Percentiles rank a stretch among this genome's conserved stretches.
phyloP scores from a whole-genome alignment of 2,888 invertebrate species.

The Zonitis immaculata region DNA sequence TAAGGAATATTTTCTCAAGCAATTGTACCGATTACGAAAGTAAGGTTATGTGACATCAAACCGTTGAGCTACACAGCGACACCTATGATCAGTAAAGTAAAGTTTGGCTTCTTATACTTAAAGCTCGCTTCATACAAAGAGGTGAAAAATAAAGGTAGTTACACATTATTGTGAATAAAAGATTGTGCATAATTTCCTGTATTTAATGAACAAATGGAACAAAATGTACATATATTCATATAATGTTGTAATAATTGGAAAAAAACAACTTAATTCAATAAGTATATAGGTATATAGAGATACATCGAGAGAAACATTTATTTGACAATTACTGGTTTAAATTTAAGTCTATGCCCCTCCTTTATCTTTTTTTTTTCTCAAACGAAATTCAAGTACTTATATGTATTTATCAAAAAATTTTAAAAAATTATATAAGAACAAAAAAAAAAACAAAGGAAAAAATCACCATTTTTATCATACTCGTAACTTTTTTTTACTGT shows the following conservation, averaged over 20 bases:
- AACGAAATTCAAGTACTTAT: constrained; percentile 6
- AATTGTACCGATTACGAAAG: too few relatives aligned
- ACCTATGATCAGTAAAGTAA: too few relatives aligned
- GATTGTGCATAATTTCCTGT: too few relatives aligned
- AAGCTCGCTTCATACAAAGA: too few relatives aligned
- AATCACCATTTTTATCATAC: neutral
- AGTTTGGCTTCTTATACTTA: too few relatives aligned
- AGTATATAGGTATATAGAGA: constrained; percentile 16
- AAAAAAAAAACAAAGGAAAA: neutral
- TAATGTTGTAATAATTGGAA: neutral
- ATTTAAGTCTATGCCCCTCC: constrained; percentile 49
- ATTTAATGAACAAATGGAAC: constrained; percentile 21
- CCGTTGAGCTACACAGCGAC: too few relatives aligned
- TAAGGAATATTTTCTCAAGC: too few relatives aligned
- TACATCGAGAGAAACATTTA: constrained; percentile 22
- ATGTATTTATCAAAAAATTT: constrained; percentile 9
- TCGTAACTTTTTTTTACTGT: neutral
- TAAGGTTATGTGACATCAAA: too few relatives aligned
- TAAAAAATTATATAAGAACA: neutral
- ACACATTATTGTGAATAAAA: too few relatives aligned
- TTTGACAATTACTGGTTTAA: constrained; percentile 16
- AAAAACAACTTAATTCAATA: constrained; percentile 12
- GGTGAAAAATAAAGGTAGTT: too few relatives aligned
- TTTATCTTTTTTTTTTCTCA: constrained; percentile 26
- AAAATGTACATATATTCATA: constrained; percentile 14